These are phyloP conservation scores for Microhierax caerulescens DNA, from an alignment of 2,797 vertebrate genomes.

Conservation along the genomic window DNA sequence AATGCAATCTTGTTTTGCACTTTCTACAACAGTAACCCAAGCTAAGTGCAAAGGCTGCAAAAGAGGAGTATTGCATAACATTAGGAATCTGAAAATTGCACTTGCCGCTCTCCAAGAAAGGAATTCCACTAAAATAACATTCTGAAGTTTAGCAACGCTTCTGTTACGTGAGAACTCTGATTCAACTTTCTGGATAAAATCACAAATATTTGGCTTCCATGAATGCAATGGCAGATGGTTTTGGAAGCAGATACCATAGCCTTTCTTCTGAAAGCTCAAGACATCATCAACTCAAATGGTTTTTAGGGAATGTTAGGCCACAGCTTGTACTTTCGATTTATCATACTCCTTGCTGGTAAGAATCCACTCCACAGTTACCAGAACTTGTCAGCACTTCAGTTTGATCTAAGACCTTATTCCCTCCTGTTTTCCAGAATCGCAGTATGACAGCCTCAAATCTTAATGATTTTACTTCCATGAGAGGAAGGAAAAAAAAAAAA, in stretches of 20 bases:
- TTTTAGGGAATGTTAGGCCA: not conserved
- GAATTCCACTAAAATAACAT: not conserved
- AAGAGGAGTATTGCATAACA: not conserved
- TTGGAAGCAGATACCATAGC: not conserved
- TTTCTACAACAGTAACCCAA: not conserved
- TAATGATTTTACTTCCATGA: not conserved
- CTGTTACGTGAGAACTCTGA: not conserved
- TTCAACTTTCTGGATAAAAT: not conserved
- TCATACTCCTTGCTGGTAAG: not conserved
- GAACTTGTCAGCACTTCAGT: not conserved
- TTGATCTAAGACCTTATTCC: not conserved
- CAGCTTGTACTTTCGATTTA: not conserved
- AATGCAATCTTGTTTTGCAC: not conserved
- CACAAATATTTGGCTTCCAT: not conserved
- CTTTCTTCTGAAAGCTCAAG: not conserved
- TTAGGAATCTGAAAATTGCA: not conserved
- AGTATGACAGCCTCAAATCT: not conserved
- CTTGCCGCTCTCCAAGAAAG: not conserved
- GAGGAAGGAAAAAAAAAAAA: not conserved
- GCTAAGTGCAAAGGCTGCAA: not conserved
- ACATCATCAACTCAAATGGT: not conserved
- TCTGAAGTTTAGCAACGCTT: not conserved
- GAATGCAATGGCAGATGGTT: not conserved
- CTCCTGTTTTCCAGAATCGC: not conserved
- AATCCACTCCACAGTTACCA: not conserved